Percentiles rank a stretch among this genome's conserved stretches.
Conservation (phyloP, 2,797 vertebrate genomes). For the Eulemur mongoz region DNA sequence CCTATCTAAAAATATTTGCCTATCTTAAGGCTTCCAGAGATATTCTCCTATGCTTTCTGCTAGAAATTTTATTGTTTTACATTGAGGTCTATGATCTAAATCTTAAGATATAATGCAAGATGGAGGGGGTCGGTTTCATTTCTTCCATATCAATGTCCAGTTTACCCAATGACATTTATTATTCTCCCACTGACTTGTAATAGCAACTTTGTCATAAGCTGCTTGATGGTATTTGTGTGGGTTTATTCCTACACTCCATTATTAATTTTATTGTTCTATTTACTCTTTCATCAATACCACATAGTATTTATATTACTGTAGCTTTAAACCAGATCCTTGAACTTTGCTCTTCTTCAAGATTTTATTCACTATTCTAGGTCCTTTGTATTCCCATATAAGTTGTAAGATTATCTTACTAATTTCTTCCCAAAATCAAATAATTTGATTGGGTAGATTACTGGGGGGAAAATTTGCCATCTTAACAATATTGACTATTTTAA, state of each 20-base stretch:
- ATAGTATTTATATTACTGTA: not conserved
- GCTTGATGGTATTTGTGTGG: not conserved
- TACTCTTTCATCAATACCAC: not conserved
- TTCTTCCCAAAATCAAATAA: not conserved
- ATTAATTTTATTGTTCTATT: not conserved
- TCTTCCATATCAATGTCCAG: not conserved
- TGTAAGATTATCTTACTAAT: not conserved
- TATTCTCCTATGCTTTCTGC: not conserved
- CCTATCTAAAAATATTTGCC: not conserved
- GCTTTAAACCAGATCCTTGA: not conserved
- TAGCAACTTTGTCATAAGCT: not conserved
- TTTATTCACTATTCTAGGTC: not conserved
- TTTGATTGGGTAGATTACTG: not conserved
- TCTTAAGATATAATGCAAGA: not conserved
- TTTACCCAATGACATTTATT: not conserved
- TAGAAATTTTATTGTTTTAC: not conserved
- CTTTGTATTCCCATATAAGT: not conserved
- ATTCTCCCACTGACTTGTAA: not conserved
- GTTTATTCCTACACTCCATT: not conserved
- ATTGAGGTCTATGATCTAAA: not conserved
- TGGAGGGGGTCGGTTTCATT: not conserved
- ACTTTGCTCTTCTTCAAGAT: not conserved
- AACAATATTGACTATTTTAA: not conserved
- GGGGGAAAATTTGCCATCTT: not conserved
- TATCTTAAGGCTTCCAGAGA: not conserved